Conservation (phyloP, 2,888 invertebrate species). For the Congeria kusceri region DNA sequence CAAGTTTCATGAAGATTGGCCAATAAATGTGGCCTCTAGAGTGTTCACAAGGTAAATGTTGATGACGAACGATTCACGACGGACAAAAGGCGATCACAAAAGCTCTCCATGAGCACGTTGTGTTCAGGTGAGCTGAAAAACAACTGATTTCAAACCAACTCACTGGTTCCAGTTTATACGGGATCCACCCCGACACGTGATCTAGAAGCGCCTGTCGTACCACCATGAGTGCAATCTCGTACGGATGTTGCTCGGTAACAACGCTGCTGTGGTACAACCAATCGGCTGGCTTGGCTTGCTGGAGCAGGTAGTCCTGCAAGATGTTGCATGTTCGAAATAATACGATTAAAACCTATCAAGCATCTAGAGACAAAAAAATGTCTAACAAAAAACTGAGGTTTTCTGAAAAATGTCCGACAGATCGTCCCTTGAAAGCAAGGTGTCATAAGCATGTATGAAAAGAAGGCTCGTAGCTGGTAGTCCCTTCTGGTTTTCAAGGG, state of each 20-base stretch:
- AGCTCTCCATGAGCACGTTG: too few relatives aligned
- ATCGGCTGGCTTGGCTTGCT: constrained; percentile 88
- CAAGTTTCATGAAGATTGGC: too few relatives aligned
- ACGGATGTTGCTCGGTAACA: constrained; percentile 91
- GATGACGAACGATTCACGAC: too few relatives aligned
- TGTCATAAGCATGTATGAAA: background rate
- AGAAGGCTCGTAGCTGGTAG: too few relatives aligned
- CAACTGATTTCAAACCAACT: background rate
- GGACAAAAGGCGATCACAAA: too few relatives aligned
- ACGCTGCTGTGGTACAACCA: constrained; percentile 90
- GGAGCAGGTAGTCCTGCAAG: constrained; percentile 89
- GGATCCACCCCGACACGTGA: constrained; percentile 93
- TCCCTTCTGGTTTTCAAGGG: too few relatives aligned
- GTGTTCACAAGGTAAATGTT: too few relatives aligned
- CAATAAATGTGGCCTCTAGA: too few relatives aligned
- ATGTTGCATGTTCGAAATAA: background rate
- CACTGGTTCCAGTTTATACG: constrained; percentile 90
- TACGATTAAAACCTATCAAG: too few relatives aligned
- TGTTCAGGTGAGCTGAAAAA: too few relatives aligned
- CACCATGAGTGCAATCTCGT: constrained; percentile 90
- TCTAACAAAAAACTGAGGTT: background rate
- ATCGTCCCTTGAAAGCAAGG: background rate
- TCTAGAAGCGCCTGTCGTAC: constrained; percentile 94
- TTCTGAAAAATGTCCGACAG: background rate
- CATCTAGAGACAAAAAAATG: constrained; percentile 12